These are phyloP conservation scores for Microplitis demolitor DNA, from an alignment of 1,140 invertebrate genomes.

Conservation along the genomic window DNA sequence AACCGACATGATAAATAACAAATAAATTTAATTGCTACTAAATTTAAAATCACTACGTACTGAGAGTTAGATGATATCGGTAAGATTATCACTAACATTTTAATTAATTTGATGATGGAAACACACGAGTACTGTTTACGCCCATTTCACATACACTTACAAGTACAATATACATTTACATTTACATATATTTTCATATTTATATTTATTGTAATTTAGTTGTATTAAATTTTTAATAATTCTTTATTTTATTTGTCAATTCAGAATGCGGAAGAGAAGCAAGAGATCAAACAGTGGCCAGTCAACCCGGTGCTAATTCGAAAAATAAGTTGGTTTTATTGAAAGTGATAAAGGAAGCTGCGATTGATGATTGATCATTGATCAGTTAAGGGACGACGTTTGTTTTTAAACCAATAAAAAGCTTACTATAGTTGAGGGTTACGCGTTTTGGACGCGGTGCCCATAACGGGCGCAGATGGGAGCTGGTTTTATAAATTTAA, in stretches of 20 bases:
- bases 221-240: not conserved
- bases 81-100: not conserved
- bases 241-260: not conserved
- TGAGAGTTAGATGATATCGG: not conserved
- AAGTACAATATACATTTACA: not conserved
- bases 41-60: not conserved
- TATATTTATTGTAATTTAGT: not conserved
- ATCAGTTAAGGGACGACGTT: not conserved
- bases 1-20: no score
- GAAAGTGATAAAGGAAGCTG: no score
- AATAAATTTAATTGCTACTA: no score
- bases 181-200: not conserved
- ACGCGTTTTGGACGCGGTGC: constrained; percentile 24
- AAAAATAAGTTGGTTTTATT: no score
- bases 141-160: not conserved
- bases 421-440: not conserved
- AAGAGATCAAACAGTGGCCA: no score
- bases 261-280: no score
- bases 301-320: no score
- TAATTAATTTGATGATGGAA: not conserved
- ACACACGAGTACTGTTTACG: not conserved
- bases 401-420: not conserved
- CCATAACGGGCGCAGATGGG: constrained; percentile 55
- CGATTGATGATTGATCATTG: constrained; percentile 5
- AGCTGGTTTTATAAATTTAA: constrained; percentile 48